Evolutionary conservation across 2,888 invertebrate species (phyloP).

Genomic region (Tricholauxania praeusta): DNA sequence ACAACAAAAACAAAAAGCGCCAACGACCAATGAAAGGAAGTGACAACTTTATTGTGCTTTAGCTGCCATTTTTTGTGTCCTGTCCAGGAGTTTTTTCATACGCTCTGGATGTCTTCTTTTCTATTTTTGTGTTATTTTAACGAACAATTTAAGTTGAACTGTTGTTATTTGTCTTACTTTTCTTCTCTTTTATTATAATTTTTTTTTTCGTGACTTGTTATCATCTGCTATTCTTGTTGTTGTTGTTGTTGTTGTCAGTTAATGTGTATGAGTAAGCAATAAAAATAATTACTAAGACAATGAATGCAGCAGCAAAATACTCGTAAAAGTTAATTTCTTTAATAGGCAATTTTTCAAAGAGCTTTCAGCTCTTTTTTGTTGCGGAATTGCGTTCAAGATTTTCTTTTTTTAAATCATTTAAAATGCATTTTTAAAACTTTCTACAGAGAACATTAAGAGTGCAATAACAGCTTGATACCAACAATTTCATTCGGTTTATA

Average conservation of each 20-base stretch:
- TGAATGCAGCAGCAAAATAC: background rate
- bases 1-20: background rate
- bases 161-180: background rate
- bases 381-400: too few species aligned
- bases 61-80: background rate
- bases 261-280: slow-evolving; percentile 14
- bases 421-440: too few species aligned
- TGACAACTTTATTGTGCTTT: slow-evolving; percentile 16
- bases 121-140: slow-evolving; percentile 8
- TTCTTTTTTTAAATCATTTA: too few species aligned
- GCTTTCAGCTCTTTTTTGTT: too few species aligned
- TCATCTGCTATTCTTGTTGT: background rate
- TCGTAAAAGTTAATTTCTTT: too few species aligned
- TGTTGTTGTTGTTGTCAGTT: background rate
- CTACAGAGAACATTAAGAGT: too few species aligned
- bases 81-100: too few species aligned
- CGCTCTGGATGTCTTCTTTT: background rate
- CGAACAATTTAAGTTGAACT: slow-evolving; percentile 17
- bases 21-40: slow-evolving; percentile 12
- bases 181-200: background rate
- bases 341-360: too few species aligned
- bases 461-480: too few species aligned
- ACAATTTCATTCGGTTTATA: too few species aligned
- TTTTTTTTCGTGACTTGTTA: background rate
- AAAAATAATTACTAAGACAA: slow-evolving; percentile 21